Percentiles rank a stretch among this genome's conserved stretches.
Evolutionary conservation across 92 coral and sea anemone species (phyloP).

Genomic region (Epizoanthus stellaris): DNA sequence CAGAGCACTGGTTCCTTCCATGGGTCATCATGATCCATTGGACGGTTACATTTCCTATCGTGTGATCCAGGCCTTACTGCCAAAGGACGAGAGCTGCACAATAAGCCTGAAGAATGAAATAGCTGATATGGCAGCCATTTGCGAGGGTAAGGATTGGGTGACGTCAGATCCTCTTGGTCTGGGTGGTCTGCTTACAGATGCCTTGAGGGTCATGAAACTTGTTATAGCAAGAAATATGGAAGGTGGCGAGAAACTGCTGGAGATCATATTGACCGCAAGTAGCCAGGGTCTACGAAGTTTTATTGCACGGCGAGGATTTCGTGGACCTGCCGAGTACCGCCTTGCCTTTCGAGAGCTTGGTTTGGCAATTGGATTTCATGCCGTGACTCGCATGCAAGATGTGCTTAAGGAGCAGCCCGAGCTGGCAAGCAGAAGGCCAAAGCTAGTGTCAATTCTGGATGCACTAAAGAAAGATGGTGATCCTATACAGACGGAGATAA

Average conservation of each 20-base stretch:
- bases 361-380: constrained; percentile 67
- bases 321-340: constrained; percentile 65
- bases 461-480: constrained; percentile 47
- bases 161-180: constrained; percentile 74
- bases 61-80: constrained; percentile 50
- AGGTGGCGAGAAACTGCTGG: constrained; percentile 52
- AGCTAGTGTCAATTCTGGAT: constrained; percentile 32
- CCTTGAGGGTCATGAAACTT: constrained; percentile 60
- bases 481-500: constrained; percentile 50
- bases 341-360: constrained; percentile 77
- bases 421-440: constrained; percentile 40
- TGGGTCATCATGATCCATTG: constrained; percentile 79
- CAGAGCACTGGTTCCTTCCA: constrained; percentile 67
- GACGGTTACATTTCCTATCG: constrained; percentile 75
- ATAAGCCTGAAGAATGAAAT: constrained; percentile 50
- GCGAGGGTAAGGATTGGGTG: constrained; percentile 69
- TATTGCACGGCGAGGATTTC: constrained; percentile 23
- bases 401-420: constrained; percentile 44
- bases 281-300: constrained; percentile 56
- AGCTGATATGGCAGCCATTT: constrained; percentile 57
- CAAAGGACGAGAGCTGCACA: constrained; percentile 23
- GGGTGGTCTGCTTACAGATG: constrained; percentile 69
- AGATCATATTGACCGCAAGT: constrained; percentile 57
- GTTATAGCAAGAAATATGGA: constrained; percentile 37
- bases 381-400: constrained; percentile 53